Percentiles rank a stretch among this genome's conserved stretches.
phyloP scores from a whole-genome alignment of 2,113 vertebrate species.

The Tympanuchus pallidicinctus region DNA sequence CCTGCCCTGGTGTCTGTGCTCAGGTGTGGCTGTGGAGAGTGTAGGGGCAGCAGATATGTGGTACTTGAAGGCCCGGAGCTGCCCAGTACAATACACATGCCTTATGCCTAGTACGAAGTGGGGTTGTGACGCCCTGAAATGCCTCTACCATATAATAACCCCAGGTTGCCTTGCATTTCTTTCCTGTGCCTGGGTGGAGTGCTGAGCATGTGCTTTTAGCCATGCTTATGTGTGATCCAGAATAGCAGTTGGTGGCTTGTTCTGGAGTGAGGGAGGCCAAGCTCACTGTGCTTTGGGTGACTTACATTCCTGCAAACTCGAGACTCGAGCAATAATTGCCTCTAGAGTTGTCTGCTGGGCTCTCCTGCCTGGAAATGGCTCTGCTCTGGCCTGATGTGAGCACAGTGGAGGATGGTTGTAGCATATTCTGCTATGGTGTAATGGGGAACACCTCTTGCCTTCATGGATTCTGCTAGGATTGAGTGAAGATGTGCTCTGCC shows the following conservation, averaged over 20 bases:
- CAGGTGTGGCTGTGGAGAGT: constrained; percentile 22
- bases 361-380: not conserved
- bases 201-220: not conserved
- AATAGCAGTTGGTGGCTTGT: constrained; percentile 29
- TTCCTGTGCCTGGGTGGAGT: constrained; percentile 30
- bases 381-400: not conserved
- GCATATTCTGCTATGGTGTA: not conserved
- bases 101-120: not conserved
- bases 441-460: not conserved
- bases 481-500: not conserved
- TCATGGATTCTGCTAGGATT: not conserved
- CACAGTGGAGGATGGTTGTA: not conserved
- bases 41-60: not conserved
- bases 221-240: constrained; percentile 26
- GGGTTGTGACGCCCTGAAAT: constrained; percentile 14
- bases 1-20: constrained; percentile 3
- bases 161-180: not conserved
- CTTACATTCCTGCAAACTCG: not conserved
- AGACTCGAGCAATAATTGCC: constrained; percentile 66
- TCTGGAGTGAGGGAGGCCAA: not conserved
- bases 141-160: not conserved
- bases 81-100: constrained; percentile 34
- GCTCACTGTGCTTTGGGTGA: constrained; percentile 17
- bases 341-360: not conserved
- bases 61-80: not conserved